Percentiles rank a stretch among this genome's conserved stretches.
Conservation (phyloP, 2,888 invertebrate genomes). For the Eulithis prunata region DNA sequence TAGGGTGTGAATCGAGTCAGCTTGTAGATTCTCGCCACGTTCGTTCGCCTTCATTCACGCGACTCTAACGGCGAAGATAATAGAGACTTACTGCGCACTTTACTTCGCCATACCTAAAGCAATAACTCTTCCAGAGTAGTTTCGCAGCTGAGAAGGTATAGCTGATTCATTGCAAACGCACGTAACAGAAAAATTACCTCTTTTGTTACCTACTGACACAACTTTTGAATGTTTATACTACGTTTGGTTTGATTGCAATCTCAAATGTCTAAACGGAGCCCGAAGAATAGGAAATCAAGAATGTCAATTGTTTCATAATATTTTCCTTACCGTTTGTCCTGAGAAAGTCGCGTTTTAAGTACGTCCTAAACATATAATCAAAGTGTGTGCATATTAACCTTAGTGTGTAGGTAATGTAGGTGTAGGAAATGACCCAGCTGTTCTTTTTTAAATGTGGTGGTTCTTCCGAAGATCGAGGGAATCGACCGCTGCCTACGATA, state of each 20-base stretch:
- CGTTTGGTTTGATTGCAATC: too few species aligned
- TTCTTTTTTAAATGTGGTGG: slow-evolving; percentile 6
- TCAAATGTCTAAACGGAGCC: too few species aligned
- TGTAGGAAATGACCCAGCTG: slow-evolving; percentile 10
- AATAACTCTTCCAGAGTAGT: slow-evolving; percentile 74
- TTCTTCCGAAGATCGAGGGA: slow-evolving; percentile 24
- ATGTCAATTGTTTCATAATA: too few species aligned
- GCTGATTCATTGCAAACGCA: slow-evolving; percentile 12
- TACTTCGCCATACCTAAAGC: slow-evolving; percentile 76
- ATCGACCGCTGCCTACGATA: slow-evolving; percentile 37
- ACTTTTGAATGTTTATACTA: too few species aligned
- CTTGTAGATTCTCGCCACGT: slow-evolving; percentile 77
- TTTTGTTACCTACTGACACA: too few species aligned
- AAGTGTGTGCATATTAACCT: not conserved
- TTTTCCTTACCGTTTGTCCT: too few species aligned
- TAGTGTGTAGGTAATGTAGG: too few species aligned
- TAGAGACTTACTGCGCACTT: slow-evolving; percentile 83
- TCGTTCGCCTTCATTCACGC: slow-evolving; percentile 78
- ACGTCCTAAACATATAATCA: too few species aligned
- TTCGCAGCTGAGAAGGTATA: slow-evolving; percentile 52
- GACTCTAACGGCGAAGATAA: slow-evolving; percentile 82
- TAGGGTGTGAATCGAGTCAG: slow-evolving; percentile 69
- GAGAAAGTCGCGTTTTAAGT: too few species aligned
- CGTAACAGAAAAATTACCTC: not conserved
- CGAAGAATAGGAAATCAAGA: too few species aligned